These are phyloP conservation scores for Willowsia nigromaculata DNA, from an alignment of 2,888 invertebrate genomes.

Conservation along the genomic window DNA sequence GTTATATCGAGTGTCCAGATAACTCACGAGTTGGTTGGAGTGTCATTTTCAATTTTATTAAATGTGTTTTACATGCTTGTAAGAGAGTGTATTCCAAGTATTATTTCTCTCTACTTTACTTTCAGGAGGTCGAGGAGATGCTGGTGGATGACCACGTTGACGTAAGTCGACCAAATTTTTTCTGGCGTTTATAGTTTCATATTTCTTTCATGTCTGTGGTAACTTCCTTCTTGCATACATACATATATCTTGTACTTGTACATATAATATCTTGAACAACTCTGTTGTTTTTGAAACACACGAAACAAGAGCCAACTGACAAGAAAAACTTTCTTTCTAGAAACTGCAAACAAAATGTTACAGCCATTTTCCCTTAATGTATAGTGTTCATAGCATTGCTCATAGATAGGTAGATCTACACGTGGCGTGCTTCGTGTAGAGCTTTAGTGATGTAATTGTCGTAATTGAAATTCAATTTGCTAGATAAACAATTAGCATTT, in stretches of 20 bases:
- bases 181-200: too few relatives aligned
- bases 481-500: slow-evolving; percentile 64
- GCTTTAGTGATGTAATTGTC: slow-evolving; percentile 8
- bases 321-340: too few relatives aligned
- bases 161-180: slow-evolving; percentile 78
- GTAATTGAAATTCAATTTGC: slow-evolving; percentile 54
- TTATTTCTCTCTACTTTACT: slow-evolving; percentile 80
- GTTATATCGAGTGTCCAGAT: not conserved
- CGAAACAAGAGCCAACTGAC: slow-evolving; percentile 16
- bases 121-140: slow-evolving; percentile 83
- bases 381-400: not conserved
- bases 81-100: too few relatives aligned
- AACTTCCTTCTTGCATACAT: too few relatives aligned
- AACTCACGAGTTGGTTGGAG: too few relatives aligned
- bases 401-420: not conserved
- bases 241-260: too few relatives aligned
- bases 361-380: too few relatives aligned
- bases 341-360: too few relatives aligned
- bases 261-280: too few relatives aligned
- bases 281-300: not conserved
- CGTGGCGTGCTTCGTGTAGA: not conserved
- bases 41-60: too few relatives aligned
- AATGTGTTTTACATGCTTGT: too few relatives aligned
- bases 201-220: not conserved
- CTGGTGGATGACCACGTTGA: slow-evolving; percentile 80